A percentile compares a stretch with the other conserved stretches of the same genome.
phyloP scores from a whole-genome alignment of 2,113 vertebrate species.

The Hymenochirus boettgeri region DNA sequence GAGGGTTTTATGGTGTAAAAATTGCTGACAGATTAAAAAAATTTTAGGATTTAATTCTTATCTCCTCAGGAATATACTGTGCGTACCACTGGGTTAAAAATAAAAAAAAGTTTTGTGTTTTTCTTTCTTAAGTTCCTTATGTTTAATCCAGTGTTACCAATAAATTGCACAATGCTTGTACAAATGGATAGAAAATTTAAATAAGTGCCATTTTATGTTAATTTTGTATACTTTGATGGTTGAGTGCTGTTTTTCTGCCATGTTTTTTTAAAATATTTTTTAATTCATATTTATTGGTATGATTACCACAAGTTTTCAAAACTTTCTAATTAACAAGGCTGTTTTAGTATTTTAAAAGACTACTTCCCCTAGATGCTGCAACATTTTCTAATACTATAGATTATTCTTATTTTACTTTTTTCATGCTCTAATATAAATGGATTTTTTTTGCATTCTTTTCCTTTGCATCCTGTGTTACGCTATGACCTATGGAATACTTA shows the following conservation, averaged over 20 bases:
- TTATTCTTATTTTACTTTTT: no score
- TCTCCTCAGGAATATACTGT: constrained; percentile 35
- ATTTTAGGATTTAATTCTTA: neutral
- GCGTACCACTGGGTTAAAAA: constrained; percentile 2
- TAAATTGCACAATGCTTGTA: constrained; percentile 25
- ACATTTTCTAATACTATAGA: neutral
- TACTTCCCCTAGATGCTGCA: constrained; percentile 16
- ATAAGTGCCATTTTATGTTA: constrained; percentile 43
- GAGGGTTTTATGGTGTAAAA: neutral
- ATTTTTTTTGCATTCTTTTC: no score
- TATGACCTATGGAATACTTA: no score
- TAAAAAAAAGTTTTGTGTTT: constrained; percentile 15
- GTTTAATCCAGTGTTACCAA: constrained; percentile 6
- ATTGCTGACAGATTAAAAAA: no score
- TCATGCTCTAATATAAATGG: no score
- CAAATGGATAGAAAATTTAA: constrained; percentile 12
- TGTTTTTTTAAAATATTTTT: constrained; percentile 25
- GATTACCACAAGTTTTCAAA: neutral
- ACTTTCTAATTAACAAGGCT: constrained; percentile 19
- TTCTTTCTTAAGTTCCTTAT: constrained; percentile 1
- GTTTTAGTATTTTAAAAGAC: constrained; percentile 7
- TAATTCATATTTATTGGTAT: constrained; percentile 33
- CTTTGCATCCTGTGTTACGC: no score
- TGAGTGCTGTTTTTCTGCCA: constrained; percentile 39
- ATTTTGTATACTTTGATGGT: constrained; percentile 54